Conservation (phyloP, 2,888 invertebrate species). For the Xylocampa areola region DNA sequence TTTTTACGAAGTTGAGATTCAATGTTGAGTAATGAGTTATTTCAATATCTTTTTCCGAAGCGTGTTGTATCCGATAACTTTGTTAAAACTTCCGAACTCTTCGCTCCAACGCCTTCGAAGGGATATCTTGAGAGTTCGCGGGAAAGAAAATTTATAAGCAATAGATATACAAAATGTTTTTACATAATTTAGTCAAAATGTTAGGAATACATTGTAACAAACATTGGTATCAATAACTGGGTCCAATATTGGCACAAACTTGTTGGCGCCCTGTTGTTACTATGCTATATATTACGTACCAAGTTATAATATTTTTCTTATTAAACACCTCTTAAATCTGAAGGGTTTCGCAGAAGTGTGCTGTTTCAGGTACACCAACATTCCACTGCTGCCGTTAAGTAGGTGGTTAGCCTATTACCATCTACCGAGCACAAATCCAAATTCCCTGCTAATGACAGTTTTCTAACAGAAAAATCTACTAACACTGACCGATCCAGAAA, state of each 20-base stretch:
- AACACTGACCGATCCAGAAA: too few species aligned
- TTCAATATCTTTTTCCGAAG: conserved; percentile 45
- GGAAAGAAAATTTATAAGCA: conserved; percentile 34
- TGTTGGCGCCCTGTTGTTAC: neutral
- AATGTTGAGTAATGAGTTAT: conserved; percentile 43
- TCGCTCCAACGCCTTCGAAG: conserved; percentile 44
- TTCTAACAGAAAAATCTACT: too few species aligned
- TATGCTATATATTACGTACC: neutral
- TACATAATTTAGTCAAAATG: conserved; percentile 30
- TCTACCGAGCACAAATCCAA: too few species aligned
- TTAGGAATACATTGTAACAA: conserved; percentile 7
- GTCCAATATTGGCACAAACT: neutral
- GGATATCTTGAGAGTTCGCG: conserved; percentile 25
- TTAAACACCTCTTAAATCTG: too few species aligned
- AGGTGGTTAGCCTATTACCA: too few species aligned
- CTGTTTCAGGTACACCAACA: too few species aligned
- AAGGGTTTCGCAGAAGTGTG: too few species aligned
- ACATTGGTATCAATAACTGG: neutral
- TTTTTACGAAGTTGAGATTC: conserved; percentile 20
- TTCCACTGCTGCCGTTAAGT: too few species aligned
- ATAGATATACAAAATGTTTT: conserved; percentile 15
- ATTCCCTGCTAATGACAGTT: too few species aligned
- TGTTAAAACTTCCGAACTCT: conserved; percentile 37
- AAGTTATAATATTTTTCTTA: too few species aligned
- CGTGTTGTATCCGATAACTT: conserved; percentile 50